Evolutionary conservation across 2,113 vertebrate species (phyloP).

Genomic region (Orthonyx spaldingii): DNA sequence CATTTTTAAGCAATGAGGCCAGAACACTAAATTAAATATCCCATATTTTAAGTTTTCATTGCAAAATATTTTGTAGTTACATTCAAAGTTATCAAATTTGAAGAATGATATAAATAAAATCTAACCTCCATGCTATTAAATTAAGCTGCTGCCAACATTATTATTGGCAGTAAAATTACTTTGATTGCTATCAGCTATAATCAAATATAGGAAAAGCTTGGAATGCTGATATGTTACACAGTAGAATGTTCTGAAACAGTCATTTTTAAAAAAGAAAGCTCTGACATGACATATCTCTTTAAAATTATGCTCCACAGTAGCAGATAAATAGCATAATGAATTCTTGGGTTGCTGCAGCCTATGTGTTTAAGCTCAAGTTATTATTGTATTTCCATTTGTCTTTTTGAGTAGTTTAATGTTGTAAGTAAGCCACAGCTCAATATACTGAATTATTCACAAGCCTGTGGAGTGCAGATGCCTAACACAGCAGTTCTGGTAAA

Average conservation of each 20-base stretch:
- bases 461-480: not conserved
- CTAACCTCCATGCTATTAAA: constrained; percentile 60
- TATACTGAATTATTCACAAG: constrained; percentile 8
- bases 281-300: constrained; percentile 42
- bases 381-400: constrained; percentile 44
- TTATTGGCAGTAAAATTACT: constrained; percentile 76
- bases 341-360: constrained; percentile 10
- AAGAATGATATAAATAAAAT: constrained; percentile 66
- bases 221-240: constrained; percentile 56
- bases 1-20: not conserved
- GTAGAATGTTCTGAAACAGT: constrained; percentile 23
- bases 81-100: constrained; percentile 22
- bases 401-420: constrained; percentile 26
- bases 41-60: not conserved
- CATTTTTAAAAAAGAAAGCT: constrained; percentile 24
- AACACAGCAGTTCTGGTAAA: not conserved
- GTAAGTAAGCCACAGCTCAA: not conserved
- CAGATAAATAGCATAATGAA: constrained; percentile 47
- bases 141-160: constrained; percentile 58
- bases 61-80: not conserved
- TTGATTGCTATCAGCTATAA: constrained; percentile 79
- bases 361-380: constrained; percentile 8
- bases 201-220: constrained; percentile 75
- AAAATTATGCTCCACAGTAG: constrained; percentile 56
- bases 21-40: not conserved